Percentiles rank a stretch among this genome's conserved stretches.
phyloP scores from a whole-genome alignment of 2,113 vertebrate species.

The Picathartes gymnocephalus region DNA sequence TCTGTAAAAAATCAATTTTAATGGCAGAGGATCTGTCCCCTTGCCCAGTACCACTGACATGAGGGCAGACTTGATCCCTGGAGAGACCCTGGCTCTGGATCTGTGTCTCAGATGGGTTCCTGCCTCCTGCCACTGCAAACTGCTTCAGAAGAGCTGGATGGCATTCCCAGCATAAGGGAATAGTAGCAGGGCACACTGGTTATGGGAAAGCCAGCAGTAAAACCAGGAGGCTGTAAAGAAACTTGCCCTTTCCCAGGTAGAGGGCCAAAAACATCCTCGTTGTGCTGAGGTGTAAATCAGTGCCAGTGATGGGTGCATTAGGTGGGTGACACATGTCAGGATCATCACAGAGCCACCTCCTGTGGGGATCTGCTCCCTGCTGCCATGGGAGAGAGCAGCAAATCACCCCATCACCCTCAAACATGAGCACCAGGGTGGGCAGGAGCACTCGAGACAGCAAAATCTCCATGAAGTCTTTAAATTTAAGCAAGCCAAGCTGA shows the following conservation, averaged over 20 bases:
- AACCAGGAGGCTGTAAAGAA: neutral
- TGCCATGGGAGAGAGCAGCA: neutral
- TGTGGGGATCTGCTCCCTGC: rapidly evolving
- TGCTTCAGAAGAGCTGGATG: neutral
- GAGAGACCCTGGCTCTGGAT: neutral
- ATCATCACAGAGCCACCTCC: neutral
- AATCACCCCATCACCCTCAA: neutral
- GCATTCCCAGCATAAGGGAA: neutral
- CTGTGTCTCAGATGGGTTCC: neutral
- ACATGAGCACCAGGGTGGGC: neutral
- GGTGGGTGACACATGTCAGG: neutral
- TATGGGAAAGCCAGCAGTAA: neutral
- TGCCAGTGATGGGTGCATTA: neutral
- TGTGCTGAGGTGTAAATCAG: neutral
- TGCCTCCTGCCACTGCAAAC: neutral
- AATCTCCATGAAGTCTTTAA: neutral
- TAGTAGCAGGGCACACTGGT: neutral
- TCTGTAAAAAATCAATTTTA: neutral
- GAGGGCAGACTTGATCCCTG: neutral
- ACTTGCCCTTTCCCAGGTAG: neutral
- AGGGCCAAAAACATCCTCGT: neutral
- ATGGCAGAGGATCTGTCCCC: neutral
- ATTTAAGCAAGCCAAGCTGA: neutral
- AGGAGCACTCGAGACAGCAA: neutral
- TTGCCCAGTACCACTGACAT: rapidly evolving